Percentiles rank a stretch among this genome's conserved stretches.
Evolutionary conservation across 2,113 vertebrate species (phyloP).

Genomic region (Hylia prasina): DNA sequence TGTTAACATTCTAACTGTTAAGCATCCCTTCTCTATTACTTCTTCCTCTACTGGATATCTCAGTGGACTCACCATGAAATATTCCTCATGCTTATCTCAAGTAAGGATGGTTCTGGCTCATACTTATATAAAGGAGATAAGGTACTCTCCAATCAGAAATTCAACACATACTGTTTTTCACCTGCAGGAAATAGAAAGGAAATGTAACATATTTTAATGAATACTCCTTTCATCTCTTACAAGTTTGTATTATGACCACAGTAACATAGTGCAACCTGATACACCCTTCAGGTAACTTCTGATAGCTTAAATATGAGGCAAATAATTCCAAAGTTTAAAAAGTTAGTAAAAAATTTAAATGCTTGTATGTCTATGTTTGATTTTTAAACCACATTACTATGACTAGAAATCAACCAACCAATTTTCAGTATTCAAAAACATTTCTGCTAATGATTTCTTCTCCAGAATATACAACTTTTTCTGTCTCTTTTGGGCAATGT

Average conservation of each 20-base stretch:
- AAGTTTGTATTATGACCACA: neutral
- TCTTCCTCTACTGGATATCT: neutral
- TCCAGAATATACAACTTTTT: neutral
- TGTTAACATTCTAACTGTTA: neutral
- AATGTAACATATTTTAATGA: neutral
- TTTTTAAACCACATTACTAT: neutral
- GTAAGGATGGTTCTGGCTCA: neutral
- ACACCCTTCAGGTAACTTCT: neutral
- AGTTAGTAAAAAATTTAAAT: neutral
- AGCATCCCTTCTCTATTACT: neutral
- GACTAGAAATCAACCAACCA: neutral
- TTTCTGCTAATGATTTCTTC: neutral
- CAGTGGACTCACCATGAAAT: neutral
- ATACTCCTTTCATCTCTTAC: neutral
- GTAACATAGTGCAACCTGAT: neutral
- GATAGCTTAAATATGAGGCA: neutral
- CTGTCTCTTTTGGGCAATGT: neutral
- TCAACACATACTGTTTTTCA: neutral
- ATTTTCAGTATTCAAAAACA: neutral
- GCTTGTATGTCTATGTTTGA: accelerated
- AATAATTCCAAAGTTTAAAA: neutral
- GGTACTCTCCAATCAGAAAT: neutral
- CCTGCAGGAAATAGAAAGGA: neutral
- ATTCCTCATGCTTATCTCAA: neutral
- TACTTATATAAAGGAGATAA: neutral